Base-by-base conservation (phyloP, 2,113 vertebrate genomes). In the Pristiophorus japonicus region DNA sequence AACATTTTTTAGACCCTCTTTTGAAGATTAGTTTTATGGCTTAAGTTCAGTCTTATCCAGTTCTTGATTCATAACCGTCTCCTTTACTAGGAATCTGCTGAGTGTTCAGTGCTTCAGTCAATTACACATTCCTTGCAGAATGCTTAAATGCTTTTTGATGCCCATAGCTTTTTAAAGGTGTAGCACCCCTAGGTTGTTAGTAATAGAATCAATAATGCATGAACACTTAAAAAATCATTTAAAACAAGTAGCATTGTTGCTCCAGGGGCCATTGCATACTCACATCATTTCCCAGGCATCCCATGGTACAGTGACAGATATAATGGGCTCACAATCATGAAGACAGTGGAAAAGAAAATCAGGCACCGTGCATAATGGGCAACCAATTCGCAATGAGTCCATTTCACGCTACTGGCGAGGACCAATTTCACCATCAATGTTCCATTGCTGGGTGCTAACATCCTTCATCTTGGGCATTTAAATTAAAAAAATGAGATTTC, bases 1-100 rank as follows among this genome's bases (percentile, higher is more conserved):
- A 73, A 94, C 34, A 94, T 94, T 16, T 67, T 45, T 42, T 73
- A 51, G 22, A 66, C 66, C 93, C 45, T 51, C 38, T 42, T 94
- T 94, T 94, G 45, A 94, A 70, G 42, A 70, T 73, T 59, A 70
- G 27, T 70, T 94, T 92, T 92, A 92, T 38, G 88, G 59, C 5
- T 63, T 20, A 38, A 92, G 59, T 63, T 92, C 66, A 51, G 24
- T 94, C 93, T 51, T 67, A 45, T 94, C 92, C 63, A 94, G 22
- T 47, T 94, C 14, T 65, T 94, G 38, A 94, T 94, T 94, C 92
- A 42, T 42, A 5, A 45, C n/a, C 16, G 63, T 11, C 38, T 42
- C 22, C 75, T 42, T 42, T 27, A 67, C n/a, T 67, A 66, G 87
- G 87, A 91, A 67, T 67, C 42, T 94, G 66, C 38, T 51, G 42